Conservation (phyloP, 2,797 vertebrate genomes). For the Aselliscus stoliczkanus region DNA sequence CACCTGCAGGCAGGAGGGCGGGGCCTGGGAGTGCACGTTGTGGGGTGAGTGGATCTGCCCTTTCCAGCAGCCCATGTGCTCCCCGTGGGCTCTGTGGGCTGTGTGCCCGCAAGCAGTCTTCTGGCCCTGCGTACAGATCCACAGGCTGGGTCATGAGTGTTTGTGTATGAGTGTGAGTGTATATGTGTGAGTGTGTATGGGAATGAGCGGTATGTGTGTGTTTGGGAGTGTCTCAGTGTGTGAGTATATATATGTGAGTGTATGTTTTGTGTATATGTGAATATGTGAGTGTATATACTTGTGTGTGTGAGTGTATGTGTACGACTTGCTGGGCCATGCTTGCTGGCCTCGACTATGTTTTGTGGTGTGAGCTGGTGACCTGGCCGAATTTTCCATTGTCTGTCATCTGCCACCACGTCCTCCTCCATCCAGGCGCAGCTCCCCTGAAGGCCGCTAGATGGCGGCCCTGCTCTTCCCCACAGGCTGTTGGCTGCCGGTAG, state of each 20-base stretch:
- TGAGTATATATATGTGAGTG: background rate
- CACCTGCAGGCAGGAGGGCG: background rate
- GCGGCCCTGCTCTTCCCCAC: conserved; percentile 45
- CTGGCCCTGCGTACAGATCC: background rate
- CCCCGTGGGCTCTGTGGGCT: accelerated
- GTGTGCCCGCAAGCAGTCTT: background rate
- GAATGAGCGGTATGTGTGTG: too few species aligned
- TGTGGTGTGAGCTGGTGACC: background rate
- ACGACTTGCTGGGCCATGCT: too few species aligned
- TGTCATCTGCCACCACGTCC: accelerated
- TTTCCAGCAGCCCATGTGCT: background rate
- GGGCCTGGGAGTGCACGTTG: background rate
- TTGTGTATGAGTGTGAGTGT: background rate
- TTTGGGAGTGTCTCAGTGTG: accelerated
- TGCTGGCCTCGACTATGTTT: background rate
- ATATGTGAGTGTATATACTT: background rate
- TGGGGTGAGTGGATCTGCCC: too few species aligned
- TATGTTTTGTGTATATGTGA: background rate
- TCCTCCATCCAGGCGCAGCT: accelerated
- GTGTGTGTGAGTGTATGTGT: background rate
- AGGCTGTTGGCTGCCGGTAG: background rate
- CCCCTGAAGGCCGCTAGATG: conserved; percentile 69
- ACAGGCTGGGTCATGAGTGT: background rate
- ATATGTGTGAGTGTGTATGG: background rate
- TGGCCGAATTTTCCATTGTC: background rate